Conservation (phyloP, 2,797 vertebrate species). For the Halcyon badia region DNA sequence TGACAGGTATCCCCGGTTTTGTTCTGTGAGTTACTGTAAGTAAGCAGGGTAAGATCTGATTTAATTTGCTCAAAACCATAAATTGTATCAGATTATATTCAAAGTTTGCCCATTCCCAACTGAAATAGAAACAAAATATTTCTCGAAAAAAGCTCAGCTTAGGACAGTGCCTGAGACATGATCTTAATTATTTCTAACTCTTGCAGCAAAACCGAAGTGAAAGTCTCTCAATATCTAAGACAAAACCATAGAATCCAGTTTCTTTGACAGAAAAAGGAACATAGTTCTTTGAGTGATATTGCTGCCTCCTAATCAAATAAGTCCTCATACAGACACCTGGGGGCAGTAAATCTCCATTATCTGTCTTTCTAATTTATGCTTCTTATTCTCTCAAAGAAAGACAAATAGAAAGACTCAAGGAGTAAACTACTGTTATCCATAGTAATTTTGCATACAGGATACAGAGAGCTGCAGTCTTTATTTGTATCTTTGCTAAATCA, state of each 20-base stretch:
- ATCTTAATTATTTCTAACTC: not conserved
- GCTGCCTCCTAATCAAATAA: conserved; percentile 17
- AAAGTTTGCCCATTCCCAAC: not conserved
- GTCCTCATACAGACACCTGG: conserved; percentile 29
- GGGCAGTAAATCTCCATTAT: conserved; percentile 56
- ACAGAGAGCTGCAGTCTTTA: not conserved
- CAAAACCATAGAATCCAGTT: not conserved
- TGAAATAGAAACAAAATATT: not conserved
- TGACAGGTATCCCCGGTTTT: not conserved
- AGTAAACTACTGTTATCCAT: not conserved
- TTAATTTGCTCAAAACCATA: not conserved
- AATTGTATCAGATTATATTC: not conserved
- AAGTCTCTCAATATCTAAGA: not conserved
- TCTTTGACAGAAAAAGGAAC: not conserved
- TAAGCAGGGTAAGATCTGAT: not conserved
- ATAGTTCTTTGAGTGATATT: not conserved
- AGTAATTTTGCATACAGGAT: not conserved
- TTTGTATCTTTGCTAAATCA: not conserved
- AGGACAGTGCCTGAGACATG: not conserved
- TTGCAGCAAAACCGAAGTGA: not conserved
- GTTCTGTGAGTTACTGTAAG: not conserved
- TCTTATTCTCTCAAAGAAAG: conserved; percentile 16
- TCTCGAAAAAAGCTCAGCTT: not conserved
- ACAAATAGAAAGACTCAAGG: not conserved
- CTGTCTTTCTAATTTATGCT: not conserved